phyloP scores from a whole-genome alignment of 2,888 invertebrate genomes.

The Disparrhopalites patrizii region DNA sequence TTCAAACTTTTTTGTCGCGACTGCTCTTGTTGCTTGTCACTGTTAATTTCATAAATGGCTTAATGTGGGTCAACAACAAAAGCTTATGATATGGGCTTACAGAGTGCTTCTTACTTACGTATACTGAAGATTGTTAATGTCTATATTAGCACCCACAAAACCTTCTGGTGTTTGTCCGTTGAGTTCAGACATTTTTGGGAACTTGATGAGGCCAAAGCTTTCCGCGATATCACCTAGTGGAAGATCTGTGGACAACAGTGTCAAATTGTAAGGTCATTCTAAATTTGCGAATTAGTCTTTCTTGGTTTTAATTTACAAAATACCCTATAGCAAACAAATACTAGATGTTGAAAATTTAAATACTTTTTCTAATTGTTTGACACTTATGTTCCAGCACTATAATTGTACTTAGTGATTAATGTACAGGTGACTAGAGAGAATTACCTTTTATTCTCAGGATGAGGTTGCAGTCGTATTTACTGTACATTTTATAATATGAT shows the following conservation, averaged over 20 bases:
- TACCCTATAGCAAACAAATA: not conserved
- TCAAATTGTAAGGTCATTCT: too few species aligned
- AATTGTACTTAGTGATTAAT: not conserved
- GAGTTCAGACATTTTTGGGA: slow-evolving; percentile 95
- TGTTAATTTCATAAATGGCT: slow-evolving; percentile 40
- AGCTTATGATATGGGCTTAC: not conserved
- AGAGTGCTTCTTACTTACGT: slow-evolving; percentile 51
- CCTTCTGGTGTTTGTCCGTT: slow-evolving; percentile 61
- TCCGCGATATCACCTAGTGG: slow-evolving; percentile 71
- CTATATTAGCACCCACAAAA: slow-evolving; percentile 62
- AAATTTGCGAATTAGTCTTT: too few species aligned
- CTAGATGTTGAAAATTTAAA: not conserved
- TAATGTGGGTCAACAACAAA: not conserved
- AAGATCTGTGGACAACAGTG: not conserved
- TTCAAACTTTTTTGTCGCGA: slow-evolving; percentile 67
- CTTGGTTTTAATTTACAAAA: too few species aligned
- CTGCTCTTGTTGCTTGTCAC: slow-evolving; percentile 71
- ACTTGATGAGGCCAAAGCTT: slow-evolving; percentile 81
- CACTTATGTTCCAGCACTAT: not conserved
- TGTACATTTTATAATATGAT: slow-evolving; percentile 88
- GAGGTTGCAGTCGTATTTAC: slow-evolving; percentile 90
- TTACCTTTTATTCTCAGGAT: slow-evolving; percentile 69
- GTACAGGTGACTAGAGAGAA: not conserved
- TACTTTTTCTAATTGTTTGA: not conserved
- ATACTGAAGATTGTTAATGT: slow-evolving; percentile 71